These are phyloP conservation scores for Ptilodon capucinus DNA, from an alignment of 2,888 invertebrate species.

Conservation along the genomic window DNA sequence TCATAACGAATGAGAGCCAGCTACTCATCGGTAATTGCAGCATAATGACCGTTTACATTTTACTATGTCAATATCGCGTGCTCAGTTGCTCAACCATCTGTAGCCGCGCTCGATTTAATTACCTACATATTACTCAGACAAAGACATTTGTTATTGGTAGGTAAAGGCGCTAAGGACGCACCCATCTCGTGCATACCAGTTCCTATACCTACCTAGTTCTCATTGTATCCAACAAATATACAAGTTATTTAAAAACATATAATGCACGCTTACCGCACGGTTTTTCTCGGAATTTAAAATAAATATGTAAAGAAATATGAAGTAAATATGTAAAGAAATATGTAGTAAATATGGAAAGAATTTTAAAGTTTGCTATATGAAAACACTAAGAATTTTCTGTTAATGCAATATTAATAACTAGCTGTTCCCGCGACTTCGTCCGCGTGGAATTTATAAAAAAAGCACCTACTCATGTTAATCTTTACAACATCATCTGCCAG, in stretches of 20 bases:
- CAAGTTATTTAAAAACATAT: neutral
- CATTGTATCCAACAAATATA: constrained; percentile 13
- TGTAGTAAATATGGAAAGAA: too few relatives aligned
- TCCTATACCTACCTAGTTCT: constrained; percentile 5
- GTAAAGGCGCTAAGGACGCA: constrained; percentile 7
- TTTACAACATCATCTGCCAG: too few relatives aligned
- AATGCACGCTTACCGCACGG: neutral
- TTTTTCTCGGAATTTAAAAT: neutral
- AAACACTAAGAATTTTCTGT: too few relatives aligned
- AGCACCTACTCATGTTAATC: too few relatives aligned
- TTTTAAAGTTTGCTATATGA: too few relatives aligned
- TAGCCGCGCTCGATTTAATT: constrained; percentile 7
- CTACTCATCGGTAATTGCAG: constrained; percentile 4
- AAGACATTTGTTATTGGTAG: constrained; percentile 5
- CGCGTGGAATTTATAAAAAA: too few relatives aligned
- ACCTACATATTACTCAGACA: constrained; percentile 8
- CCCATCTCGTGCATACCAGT: constrained; percentile 6
- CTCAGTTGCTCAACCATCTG: constrained; percentile 4
- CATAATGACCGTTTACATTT: neutral
- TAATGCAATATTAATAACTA: too few relatives aligned
- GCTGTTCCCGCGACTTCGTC: too few relatives aligned
- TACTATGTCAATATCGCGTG: constrained; percentile 8
- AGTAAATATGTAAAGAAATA: too few relatives aligned
- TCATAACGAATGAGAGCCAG: neutral
- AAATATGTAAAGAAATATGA: too few relatives aligned